Conservation (phyloP, 2,888 invertebrate species). For the Pterostichus niger region DNA sequence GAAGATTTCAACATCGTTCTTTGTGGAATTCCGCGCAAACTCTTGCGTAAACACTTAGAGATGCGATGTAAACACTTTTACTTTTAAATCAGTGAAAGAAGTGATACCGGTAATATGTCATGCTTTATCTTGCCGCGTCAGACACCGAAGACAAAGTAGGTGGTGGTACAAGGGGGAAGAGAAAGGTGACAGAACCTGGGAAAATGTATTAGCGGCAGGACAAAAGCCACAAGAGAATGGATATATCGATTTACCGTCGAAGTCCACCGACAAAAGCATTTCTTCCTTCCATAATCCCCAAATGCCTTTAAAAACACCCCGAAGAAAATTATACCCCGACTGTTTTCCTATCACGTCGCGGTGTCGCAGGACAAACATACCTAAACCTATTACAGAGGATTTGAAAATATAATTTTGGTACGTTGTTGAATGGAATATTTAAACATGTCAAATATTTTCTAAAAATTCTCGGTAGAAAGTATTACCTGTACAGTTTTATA, state of each 20-base stretch:
- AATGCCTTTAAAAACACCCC: constrained; percentile 49
- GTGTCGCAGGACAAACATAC: background rate
- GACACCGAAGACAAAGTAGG: constrained; percentile 18
- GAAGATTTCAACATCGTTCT: background rate
- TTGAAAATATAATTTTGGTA: constrained; percentile 19
- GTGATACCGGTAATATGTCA: constrained; percentile 46
- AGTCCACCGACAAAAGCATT: constrained; percentile 49
- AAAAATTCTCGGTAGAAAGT: too few relatives aligned
- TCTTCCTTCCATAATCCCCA: constrained; percentile 28
- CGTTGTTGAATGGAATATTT: background rate
- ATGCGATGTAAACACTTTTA: constrained; percentile 46
- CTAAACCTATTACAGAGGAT: constrained; percentile 23
- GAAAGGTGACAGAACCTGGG: constrained; percentile 48
- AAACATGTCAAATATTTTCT: too few relatives aligned
- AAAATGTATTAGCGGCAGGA: constrained; percentile 63
- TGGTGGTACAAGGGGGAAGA: background rate
- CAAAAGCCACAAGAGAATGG: constrained; percentile 62
- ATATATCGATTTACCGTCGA: constrained; percentile 61
- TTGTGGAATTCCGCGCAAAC: constrained; percentile 1
- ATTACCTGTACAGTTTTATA: too few relatives aligned
- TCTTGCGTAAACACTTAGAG: constrained; percentile 9
- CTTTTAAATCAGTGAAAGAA: constrained; percentile 40
- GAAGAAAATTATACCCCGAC: constrained; percentile 35
- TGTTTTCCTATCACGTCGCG: constrained; percentile 37
- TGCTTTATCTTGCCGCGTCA: constrained; percentile 41